Evolutionary conservation across 2,113 vertebrate genomes (phyloP).

Genomic region (Chascanopsetta lugubris): DNA sequence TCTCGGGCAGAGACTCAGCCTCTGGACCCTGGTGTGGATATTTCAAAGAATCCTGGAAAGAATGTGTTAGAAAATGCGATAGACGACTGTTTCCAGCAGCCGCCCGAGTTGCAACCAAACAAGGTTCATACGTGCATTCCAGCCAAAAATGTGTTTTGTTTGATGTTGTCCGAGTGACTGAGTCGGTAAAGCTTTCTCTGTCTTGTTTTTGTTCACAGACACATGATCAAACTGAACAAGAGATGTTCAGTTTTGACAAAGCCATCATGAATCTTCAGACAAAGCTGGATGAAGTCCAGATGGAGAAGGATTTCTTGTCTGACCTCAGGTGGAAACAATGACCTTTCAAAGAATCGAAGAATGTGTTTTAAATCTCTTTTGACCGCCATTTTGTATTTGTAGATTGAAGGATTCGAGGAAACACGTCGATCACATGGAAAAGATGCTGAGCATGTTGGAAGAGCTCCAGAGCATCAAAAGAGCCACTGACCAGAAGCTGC

Average conservation of each 20-base stretch:
- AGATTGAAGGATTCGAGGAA: slow-evolving; percentile 80
- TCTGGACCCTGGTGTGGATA: slow-evolving; percentile 26
- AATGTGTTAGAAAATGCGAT: slow-evolving; percentile 65
- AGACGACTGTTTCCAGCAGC: slow-evolving; percentile 72
- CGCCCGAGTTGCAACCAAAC: slow-evolving; percentile 69
- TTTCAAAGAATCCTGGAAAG: slow-evolving; percentile 50
- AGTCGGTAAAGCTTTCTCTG: background rate
- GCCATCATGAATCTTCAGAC: slow-evolving; percentile 77
- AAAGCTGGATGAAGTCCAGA: slow-evolving; percentile 77
- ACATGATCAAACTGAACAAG: slow-evolving; percentile 69
- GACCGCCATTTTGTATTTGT: slow-evolving; percentile 40
- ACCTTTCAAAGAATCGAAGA: background rate
- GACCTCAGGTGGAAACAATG: slow-evolving; percentile 78
- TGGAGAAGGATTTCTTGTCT: slow-evolving; percentile 75
- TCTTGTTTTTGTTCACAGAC: slow-evolving; percentile 61
- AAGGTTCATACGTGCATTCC: slow-evolving; percentile 68
- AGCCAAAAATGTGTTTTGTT: background rate
- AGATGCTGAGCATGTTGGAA: slow-evolving; percentile 77
- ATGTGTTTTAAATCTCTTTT: background rate
- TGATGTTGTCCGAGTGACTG: background rate
- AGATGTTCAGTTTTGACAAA: slow-evolving; percentile 63
- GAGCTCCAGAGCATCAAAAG: slow-evolving; percentile 81
- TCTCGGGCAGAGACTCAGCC: slow-evolving; percentile 43
- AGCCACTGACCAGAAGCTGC: slow-evolving; percentile 71
- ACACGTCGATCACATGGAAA: slow-evolving; percentile 76